Percentiles rank a stretch among this genome's conserved stretches.
Evolutionary conservation across 2,888 invertebrate genomes (phyloP).

Genomic region (Lymantria dispar): DNA sequence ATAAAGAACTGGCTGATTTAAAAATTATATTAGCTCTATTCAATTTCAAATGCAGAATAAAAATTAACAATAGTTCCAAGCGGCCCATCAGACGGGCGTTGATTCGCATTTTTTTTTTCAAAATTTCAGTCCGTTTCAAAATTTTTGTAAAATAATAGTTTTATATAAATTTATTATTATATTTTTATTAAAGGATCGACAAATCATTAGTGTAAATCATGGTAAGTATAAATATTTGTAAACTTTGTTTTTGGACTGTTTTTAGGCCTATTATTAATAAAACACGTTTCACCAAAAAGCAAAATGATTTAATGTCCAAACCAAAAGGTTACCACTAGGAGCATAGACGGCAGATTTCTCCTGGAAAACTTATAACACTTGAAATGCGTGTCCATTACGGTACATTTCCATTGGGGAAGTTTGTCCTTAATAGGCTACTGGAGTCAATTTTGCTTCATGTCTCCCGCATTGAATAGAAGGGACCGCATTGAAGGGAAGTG

Average conservation of each 20-base stretch:
- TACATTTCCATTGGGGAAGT: too few species aligned
- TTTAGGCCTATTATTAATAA: background rate
- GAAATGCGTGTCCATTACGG: too few species aligned
- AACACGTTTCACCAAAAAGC: too few species aligned
- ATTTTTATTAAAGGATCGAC: constrained; percentile 42
- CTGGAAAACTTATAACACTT: too few species aligned
- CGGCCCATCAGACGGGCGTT: constrained; percentile 60
- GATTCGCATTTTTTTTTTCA: constrained; percentile 69
- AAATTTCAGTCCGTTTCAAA: constrained; percentile 66
- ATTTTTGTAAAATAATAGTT: constrained; percentile 62
- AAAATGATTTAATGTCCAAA: too few species aligned
- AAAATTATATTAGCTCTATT: constrained; percentile 16
- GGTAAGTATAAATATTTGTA: constrained; percentile 54
- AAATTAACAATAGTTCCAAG: constrained; percentile 57
- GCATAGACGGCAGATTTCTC: too few species aligned
- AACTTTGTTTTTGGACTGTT: background rate
- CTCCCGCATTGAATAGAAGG: too few species aligned
- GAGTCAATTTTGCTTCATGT: too few species aligned
- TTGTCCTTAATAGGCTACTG: too few species aligned
- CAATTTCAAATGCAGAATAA: constrained; percentile 58
- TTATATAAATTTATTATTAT: constrained; percentile 48
- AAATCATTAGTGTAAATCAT: constrained; percentile 68
- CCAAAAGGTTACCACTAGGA: too few species aligned
- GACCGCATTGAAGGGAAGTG: too few species aligned
- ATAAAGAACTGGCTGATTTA: constrained; percentile 22